Percentiles rank a stretch among this genome's conserved stretches.
Conservation (phyloP, 2,888 invertebrate species). For the Athrips mouffetella region DNA sequence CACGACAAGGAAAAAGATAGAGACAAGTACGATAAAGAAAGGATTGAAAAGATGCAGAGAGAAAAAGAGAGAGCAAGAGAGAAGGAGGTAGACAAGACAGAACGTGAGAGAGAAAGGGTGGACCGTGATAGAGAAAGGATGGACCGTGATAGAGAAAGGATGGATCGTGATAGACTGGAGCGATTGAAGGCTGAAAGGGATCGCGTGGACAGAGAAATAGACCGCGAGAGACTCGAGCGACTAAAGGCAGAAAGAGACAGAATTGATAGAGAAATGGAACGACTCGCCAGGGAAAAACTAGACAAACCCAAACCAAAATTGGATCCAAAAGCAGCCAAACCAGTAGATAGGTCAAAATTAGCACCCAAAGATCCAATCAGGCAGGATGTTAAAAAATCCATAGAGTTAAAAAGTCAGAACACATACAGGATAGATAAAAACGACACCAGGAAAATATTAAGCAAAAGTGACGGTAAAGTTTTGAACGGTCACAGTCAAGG, state of each 20-base stretch:
- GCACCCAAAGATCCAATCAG: slow-evolving; percentile 40
- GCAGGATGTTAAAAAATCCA: slow-evolving; percentile 51
- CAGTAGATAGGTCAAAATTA: slow-evolving; percentile 49
- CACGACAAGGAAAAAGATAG: slow-evolving; percentile 41
- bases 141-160: slow-evolving; percentile 47
- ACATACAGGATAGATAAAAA: slow-evolving; percentile 74
- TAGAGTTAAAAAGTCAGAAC: slow-evolving; percentile 69
- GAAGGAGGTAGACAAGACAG: slow-evolving; percentile 38
- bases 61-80: slow-evolving; percentile 30
- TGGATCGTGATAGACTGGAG: slow-evolving; percentile 47
- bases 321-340: slow-evolving; percentile 45
- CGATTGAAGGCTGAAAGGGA: slow-evolving; percentile 58
- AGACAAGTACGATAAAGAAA: slow-evolving; percentile 31
- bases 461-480: slow-evolving; percentile 46
- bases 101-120: slow-evolving; percentile 29
- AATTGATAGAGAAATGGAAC: slow-evolving; percentile 65
- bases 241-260: slow-evolving; percentile 64
- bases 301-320: slow-evolving; percentile 61
- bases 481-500: slow-evolving; percentile 52
- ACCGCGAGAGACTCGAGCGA: slow-evolving; percentile 51
- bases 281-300: slow-evolving; percentile 57
- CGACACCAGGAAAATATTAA: slow-evolving; percentile 49
- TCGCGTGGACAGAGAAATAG: slow-evolving; percentile 48
- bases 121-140: slow-evolving; percentile 43
- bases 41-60: slow-evolving; percentile 35